Percentiles rank a stretch among this genome's conserved stretches.
Conservation (phyloP, 2,888 invertebrate genomes). For the Darwinula stevensoni region DNA sequence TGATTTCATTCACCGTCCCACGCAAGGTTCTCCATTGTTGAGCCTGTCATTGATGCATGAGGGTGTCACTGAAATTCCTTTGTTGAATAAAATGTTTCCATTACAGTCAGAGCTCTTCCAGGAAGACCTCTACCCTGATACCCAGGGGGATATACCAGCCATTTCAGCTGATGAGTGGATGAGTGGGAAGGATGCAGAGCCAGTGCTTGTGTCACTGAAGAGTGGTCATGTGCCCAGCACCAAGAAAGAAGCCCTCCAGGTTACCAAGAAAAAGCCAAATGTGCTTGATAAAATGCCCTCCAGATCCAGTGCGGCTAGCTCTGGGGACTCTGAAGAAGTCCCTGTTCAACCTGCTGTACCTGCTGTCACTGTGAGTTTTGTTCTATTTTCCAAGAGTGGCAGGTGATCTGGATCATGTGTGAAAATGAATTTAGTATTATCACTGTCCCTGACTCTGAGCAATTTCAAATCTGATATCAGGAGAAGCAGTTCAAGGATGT, state of each 20-base stretch:
- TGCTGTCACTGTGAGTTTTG: too few relatives aligned
- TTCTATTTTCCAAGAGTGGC: too few relatives aligned
- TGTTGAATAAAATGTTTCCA: too few relatives aligned
- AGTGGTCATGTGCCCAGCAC: conserved; percentile 28
- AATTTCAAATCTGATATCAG: too few relatives aligned
- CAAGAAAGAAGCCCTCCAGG: conserved; percentile 30
- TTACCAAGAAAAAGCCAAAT: conserved; percentile 46
- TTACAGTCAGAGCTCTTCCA: too few relatives aligned
- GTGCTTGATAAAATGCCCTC: conserved; percentile 35
- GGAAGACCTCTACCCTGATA: conserved; percentile 88
- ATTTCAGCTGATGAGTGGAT: conserved; percentile 56
- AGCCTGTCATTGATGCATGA: too few relatives aligned
- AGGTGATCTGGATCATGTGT: too few relatives aligned
- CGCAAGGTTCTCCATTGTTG: conserved; percentile 33
- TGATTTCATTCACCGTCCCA: conserved; percentile 90
- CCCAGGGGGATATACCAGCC: conserved; percentile 62
- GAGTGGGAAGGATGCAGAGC: conserved; percentile 61
- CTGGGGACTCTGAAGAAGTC: neutral
- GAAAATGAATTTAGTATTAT: too few relatives aligned
- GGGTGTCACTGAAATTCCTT: too few relatives aligned
- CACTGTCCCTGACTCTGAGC: too few relatives aligned
- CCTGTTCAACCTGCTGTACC: too few relatives aligned
- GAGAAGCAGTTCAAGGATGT: conserved; percentile 23
- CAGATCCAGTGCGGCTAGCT: conserved; percentile 8
- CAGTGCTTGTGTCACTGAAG: conserved; percentile 66